Conservation (phyloP, 2,113 vertebrate genomes). For the Rhadina sibilatrix region DNA sequence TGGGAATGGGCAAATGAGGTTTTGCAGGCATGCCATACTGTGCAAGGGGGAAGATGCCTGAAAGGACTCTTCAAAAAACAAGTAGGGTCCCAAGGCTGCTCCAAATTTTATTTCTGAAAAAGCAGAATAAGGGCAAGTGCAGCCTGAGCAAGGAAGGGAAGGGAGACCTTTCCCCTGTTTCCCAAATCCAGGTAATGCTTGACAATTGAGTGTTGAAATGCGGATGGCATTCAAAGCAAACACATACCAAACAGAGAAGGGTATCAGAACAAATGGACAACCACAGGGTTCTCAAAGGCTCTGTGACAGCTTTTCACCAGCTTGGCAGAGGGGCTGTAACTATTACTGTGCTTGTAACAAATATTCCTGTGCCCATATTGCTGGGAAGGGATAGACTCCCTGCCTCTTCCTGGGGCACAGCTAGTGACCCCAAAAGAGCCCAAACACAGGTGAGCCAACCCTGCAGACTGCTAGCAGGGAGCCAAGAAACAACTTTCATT, state of each 20-base stretch:
- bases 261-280: not conserved
- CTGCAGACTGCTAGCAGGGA: not conserved
- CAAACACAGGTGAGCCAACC: not conserved
- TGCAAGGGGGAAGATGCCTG: not conserved
- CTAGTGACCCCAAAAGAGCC: not conserved
- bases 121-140: not conserved
- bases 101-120: not conserved
- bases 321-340: not conserved
- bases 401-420: fast-evolving
- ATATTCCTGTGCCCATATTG: not conserved
- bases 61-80: not conserved
- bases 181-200: not conserved
- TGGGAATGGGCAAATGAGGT: not conserved
- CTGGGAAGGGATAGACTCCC: not conserved
- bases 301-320: not conserved
- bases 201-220: not conserved
- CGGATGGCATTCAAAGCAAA: not conserved
- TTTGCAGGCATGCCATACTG: not conserved
- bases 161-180: not conserved
- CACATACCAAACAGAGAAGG: not conserved
- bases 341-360: not conserved
- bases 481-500: fast-evolving
- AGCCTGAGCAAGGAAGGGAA: not conserved
- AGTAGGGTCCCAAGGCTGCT: not conserved
- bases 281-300: not conserved